A percentile compares a stretch with the other conserved stretches of the same genome.
phyloP scores from a whole-genome alignment of 2,113 vertebrate genomes.

The Lepisosteus oculatus region DNA sequence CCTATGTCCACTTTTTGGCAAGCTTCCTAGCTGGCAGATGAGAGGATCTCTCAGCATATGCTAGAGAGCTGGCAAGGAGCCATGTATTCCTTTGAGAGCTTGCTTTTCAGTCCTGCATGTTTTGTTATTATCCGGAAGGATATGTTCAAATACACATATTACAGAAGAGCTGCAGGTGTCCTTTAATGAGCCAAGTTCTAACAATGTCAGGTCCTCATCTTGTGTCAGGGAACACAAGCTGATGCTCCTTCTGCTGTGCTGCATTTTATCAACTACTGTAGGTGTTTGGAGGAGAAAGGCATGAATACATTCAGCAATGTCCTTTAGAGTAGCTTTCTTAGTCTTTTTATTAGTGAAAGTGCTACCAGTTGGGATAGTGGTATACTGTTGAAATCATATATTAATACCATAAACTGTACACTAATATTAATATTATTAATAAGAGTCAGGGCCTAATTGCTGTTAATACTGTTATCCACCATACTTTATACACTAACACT shows the following conservation, averaged over 20 bases:
- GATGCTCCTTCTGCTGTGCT: constrained; percentile 22
- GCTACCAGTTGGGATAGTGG: too few relatives aligned
- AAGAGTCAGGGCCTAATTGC: too few relatives aligned
- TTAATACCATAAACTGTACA: too few relatives aligned
- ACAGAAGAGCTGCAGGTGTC: constrained; percentile 37
- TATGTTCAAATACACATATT: constrained; percentile 30
- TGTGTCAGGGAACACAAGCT: constrained; percentile 21
- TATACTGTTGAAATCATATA: too few relatives aligned
- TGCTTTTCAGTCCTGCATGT: constrained; percentile 18
- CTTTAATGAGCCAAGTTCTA: constrained; percentile 30
- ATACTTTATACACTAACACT: too few relatives aligned
- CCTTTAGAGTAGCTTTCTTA: too few relatives aligned
- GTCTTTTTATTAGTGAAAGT: too few relatives aligned
- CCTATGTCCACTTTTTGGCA: constrained; percentile 18
- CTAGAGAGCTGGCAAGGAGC: not conserved
- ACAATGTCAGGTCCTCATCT: constrained; percentile 26
- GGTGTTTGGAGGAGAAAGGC: constrained; percentile 11
- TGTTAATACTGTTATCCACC: too few relatives aligned
- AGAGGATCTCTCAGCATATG: not conserved
- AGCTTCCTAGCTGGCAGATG: constrained; percentile 8
- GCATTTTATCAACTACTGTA: constrained; percentile 25
- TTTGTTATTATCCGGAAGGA: constrained; percentile 38
- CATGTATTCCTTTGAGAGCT: constrained; percentile 2
- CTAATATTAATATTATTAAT: too few relatives aligned
- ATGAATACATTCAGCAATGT: too few relatives aligned